phyloP scores from a whole-genome alignment of 2,888 invertebrate genomes.

The Lithophane socia region DNA sequence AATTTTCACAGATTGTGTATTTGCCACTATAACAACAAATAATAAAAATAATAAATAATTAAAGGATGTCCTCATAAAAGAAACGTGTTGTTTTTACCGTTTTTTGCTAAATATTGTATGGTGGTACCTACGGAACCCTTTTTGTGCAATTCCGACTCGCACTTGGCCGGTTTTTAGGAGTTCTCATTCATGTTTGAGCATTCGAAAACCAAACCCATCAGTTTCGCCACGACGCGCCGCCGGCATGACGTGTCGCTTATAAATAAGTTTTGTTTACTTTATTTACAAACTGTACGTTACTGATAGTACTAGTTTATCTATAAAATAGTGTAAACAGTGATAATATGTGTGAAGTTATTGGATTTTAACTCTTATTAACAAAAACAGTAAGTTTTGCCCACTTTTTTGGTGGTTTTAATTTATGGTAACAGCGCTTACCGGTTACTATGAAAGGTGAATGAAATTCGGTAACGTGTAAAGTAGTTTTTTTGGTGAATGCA shows the following conservation, averaged over 20 bases:
- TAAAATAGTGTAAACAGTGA: slow-evolving; percentile 38
- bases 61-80: too few species aligned
- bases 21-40: too few species aligned
- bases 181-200: slow-evolving; percentile 7
- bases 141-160: too few species aligned
- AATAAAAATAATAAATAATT: too few species aligned
- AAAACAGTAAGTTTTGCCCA: slow-evolving; percentile 35
- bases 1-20: too few species aligned
- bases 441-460: not conserved
- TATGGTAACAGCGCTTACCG: slow-evolving; percentile 5
- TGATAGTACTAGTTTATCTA: slow-evolving; percentile 14
- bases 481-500: not conserved
- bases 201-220: not conserved
- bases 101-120: too few species aligned
- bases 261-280: slow-evolving; percentile 45
- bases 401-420: not conserved
- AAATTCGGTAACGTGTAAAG: slow-evolving; percentile 8
- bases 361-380: slow-evolving; percentile 37
- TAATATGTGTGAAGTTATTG: slow-evolving; percentile 52
- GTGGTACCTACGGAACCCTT: too few species aligned
- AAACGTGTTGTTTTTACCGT: too few species aligned
- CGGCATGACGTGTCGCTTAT: slow-evolving; percentile 14
- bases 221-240: slow-evolving; percentile 26
- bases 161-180: not conserved
- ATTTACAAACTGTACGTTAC: slow-evolving; percentile 14